Conservation (phyloP, 92 coral and sea anemone species). For the Epizoanthus ramosus region DNA sequence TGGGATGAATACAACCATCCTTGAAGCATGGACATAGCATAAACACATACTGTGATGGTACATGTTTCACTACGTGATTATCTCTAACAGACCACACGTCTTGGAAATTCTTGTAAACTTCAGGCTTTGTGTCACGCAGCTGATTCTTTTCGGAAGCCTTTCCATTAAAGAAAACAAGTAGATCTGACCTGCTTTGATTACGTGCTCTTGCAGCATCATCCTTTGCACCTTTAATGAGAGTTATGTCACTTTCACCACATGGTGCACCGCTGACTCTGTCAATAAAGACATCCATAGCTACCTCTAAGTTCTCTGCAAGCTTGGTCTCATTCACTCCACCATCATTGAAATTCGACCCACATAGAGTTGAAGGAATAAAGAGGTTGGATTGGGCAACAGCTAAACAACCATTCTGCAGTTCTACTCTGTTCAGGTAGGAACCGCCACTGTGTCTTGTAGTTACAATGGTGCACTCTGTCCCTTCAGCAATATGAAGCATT, state of each 20-base stretch:
- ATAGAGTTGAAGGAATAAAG: constrained; percentile 46
- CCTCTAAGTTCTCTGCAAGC: constrained; percentile 27
- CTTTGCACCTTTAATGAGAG: constrained; percentile 34
- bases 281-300: constrained; percentile 38
- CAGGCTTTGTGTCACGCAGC: constrained; percentile 39
- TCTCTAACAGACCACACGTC: constrained; percentile 37
- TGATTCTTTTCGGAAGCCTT: constrained; percentile 34
- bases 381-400: constrained; percentile 28
- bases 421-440: constrained; percentile 45
- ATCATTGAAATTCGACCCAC: constrained; percentile 52
- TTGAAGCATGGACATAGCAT: constrained; percentile 21
- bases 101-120: constrained; percentile 22
- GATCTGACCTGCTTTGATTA: constrained; percentile 31
- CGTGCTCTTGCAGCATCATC: constrained; percentile 17
- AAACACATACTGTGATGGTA: constrained; percentile 31
- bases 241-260: constrained; percentile 30
- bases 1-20: constrained; percentile 6
- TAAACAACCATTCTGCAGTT: constrained; percentile 44
- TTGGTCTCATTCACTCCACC: constrained; percentile 35
- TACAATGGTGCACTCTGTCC: constrained; percentile 37
- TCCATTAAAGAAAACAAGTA: constrained; percentile 30
- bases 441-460: constrained; percentile 54
- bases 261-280: constrained; percentile 37
- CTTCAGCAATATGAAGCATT: not conserved
- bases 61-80: constrained; percentile 18